A percentile compares a stretch with the other conserved stretches of the same genome.
Evolutionary conservation across 2,888 invertebrate species (phyloP).

Genomic region (Polydrusus pterygomalis): DNA sequence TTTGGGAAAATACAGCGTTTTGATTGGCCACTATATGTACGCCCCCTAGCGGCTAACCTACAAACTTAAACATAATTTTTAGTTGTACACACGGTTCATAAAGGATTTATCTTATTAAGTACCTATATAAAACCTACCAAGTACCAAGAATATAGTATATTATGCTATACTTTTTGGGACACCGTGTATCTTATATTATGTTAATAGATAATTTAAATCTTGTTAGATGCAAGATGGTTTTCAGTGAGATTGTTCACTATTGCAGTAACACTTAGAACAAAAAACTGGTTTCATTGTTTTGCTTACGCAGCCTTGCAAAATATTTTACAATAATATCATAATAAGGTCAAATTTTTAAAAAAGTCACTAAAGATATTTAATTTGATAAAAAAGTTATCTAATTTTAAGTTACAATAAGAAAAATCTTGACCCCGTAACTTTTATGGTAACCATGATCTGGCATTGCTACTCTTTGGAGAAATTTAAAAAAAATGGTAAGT

Average conservation of each 20-base stretch:
- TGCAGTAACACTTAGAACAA: not conserved
- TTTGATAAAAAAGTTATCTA: conserved; percentile 6
- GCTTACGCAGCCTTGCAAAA: not conserved
- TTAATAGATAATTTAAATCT: no score
- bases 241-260: not conserved
- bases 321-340: not conserved
- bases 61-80: no score
- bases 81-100: no score
- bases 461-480: conserved; percentile 27
- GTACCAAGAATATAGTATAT: no score
- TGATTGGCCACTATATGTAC: no score
- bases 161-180: no score
- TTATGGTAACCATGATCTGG: conserved; percentile 34
- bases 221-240: not conserved
- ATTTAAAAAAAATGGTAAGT: not conserved
- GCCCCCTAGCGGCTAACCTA: no score
- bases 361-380: conserved; percentile 2
- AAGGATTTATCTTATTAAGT: no score
- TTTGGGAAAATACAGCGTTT: no score
- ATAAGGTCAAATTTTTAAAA: conserved; percentile 4
- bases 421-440: conserved; percentile 44
- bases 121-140: no score
- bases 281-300: not conserved
- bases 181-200: no score
- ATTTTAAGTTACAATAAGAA: conserved; percentile 17